Conservation (phyloP, 2,113 vertebrate genomes). For the Accipiter virgatus region DNA sequence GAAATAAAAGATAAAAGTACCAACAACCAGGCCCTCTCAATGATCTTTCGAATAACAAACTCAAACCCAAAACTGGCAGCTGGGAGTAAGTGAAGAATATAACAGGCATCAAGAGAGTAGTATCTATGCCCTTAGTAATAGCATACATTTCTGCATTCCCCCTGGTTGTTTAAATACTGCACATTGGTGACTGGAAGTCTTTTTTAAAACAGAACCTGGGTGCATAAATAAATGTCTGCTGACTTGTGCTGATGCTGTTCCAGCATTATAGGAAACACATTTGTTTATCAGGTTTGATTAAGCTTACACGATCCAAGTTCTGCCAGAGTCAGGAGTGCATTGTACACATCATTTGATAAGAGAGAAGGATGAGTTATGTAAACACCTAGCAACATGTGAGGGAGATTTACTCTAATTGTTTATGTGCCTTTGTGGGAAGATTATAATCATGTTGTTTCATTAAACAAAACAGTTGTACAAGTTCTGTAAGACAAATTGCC, state of each 20-base stretch:
- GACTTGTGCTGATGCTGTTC: neutral
- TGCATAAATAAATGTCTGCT: slow-evolving; percentile 5
- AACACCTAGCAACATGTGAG: slow-evolving; percentile 58
- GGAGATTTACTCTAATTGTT: slow-evolving; percentile 70
- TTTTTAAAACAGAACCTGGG: slow-evolving; percentile 11
- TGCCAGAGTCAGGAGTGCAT: slow-evolving; percentile 51
- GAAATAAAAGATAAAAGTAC: neutral
- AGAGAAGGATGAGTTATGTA: slow-evolving; percentile 63
- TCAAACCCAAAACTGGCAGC: neutral
- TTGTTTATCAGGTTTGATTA: slow-evolving; percentile 48
- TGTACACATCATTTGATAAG: slow-evolving; percentile 55
- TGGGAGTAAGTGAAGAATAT: neutral
- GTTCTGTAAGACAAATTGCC: slow-evolving; percentile 66
- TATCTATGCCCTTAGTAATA: neutral
- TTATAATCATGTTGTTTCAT: slow-evolving; percentile 67
- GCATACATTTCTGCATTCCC: neutral
- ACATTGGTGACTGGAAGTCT: neutral
- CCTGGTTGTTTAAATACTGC: neutral
- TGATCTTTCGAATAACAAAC: neutral
- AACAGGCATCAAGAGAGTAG: neutral
- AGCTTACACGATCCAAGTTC: slow-evolving; percentile 9
- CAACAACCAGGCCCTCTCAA: neutral
- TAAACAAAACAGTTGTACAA: slow-evolving; percentile 69
- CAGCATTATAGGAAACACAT: slow-evolving; percentile 47
- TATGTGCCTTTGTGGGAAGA: slow-evolving; percentile 67